phyloP scores from a whole-genome alignment of 2,113 vertebrate genomes.

The Copsychus sechellarum region DNA sequence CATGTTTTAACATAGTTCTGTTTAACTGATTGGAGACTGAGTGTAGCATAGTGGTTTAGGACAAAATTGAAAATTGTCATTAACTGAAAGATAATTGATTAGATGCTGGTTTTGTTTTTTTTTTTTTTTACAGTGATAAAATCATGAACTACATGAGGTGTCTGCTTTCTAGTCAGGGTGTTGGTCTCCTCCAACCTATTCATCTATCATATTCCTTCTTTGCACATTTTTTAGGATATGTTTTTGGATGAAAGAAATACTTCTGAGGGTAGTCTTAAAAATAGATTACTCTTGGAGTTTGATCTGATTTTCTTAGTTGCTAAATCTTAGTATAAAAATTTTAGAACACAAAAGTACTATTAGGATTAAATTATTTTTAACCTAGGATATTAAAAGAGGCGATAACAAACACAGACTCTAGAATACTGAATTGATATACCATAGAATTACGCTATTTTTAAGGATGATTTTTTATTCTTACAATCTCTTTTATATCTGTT shows the following conservation, averaged over 20 bases:
- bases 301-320: not conserved
- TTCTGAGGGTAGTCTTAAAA: not conserved
- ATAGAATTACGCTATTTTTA: not conserved
- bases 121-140: not conserved
- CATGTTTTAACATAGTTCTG: not conserved
- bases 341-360: not conserved
- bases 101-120: too few species aligned
- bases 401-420: not conserved
- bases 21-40: not conserved
- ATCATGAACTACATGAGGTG: not conserved
- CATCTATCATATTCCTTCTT: not conserved
- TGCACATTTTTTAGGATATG: not conserved
- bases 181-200: not conserved
- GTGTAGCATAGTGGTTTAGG: not conserved
- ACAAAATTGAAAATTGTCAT: not conserved
- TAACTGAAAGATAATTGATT: not conserved
- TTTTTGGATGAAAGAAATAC: not conserved
- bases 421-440: not conserved
- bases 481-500: not conserved
- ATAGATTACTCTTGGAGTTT: not conserved
- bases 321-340: not conserved
- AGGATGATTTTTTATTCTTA: not conserved
- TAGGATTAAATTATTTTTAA: not conserved
- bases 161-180: not conserved
- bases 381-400: not conserved